Conservation (phyloP, 1,140 invertebrate species). For the Octopus bimaculoides region DNA sequence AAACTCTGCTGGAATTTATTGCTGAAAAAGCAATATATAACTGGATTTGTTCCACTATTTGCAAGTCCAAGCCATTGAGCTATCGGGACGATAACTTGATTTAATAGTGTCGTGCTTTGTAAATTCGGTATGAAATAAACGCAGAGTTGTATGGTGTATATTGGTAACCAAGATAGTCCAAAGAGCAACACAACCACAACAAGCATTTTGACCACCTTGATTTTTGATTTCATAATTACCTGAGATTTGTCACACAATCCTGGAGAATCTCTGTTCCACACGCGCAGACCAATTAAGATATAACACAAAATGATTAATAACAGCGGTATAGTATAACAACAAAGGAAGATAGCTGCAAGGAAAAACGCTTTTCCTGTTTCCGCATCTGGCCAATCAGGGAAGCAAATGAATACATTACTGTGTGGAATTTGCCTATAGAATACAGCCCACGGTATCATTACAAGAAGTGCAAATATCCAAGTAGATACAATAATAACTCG, state of each 20-base stretch:
- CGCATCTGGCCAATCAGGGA: conserved; percentile 35
- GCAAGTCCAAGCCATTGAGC: conserved; percentile 95
- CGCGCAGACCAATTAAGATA: conserved; percentile 87
- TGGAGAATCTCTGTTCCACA: conserved; percentile 82
- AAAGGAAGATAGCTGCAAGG: conserved; percentile 81
- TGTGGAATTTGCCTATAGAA: conserved; percentile 69
- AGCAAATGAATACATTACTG: conserved; percentile 30
- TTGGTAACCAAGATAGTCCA: conserved; percentile 91
- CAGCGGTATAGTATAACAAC: conserved; percentile 90
- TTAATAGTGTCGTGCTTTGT: conserved; percentile 59
- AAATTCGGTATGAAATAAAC: conserved; percentile 30
- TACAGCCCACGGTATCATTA: conserved; percentile 84
- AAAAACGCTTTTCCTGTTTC: conserved; percentile 81
- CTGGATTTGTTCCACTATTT: conserved; percentile 97
- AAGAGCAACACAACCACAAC: conserved; percentile 92
- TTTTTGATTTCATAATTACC: conserved; percentile 53
- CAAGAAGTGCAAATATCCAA: conserved; percentile 80
- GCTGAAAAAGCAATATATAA: conserved; percentile 97
- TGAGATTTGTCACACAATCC: conserved; percentile 55
- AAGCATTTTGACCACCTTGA: conserved; percentile 88
- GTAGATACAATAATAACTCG: conserved; percentile 83
- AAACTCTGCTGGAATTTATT: conserved; percentile 92
- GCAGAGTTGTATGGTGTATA: conserved; percentile 66
- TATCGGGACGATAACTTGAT: conserved; percentile 78
- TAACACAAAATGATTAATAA: conserved; percentile 89